Evolutionary conservation across 2,113 vertebrate species (phyloP).

Genomic region (Athene noctua): DNA sequence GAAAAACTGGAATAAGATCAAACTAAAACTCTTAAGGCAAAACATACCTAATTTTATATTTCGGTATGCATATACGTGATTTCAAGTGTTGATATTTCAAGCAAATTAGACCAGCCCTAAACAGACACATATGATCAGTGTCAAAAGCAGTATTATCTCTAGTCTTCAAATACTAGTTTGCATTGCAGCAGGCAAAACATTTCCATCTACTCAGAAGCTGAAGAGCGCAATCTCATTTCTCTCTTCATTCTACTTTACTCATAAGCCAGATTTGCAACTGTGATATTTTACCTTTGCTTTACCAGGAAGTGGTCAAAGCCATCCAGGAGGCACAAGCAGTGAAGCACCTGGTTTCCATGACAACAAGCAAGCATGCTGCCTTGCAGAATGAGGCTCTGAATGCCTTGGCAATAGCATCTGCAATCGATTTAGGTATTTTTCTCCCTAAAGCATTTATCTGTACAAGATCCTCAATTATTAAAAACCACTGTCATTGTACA

Average conservation of each 20-base stretch:
- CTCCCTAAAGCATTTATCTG: neutral
- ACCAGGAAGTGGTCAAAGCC: conserved; percentile 85
- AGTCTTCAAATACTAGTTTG: neutral
- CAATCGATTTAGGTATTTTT: conserved; percentile 79
- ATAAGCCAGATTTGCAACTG: neutral
- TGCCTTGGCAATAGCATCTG: conserved; percentile 83
- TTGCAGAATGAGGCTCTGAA: conserved; percentile 89
- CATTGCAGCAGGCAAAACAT: neutral
- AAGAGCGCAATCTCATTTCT: neutral
- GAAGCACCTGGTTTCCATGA: conserved; percentile 86
- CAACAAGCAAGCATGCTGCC: conserved; percentile 82
- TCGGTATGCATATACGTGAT: neutral
- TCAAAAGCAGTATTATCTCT: neutral
- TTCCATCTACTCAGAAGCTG: neutral
- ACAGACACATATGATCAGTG: neutral
- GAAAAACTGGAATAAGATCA: neutral
- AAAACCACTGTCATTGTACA: neutral
- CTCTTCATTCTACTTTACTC: neutral
- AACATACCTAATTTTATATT: neutral
- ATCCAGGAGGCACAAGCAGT: conserved; percentile 81
- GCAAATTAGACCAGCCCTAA: neutral
- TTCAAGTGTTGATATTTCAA: neutral
- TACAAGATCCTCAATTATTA: neutral
- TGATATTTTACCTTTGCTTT: neutral
- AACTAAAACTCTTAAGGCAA: neutral